Percentiles rank a stretch among this genome's conserved stretches.
These are phyloP conservation scores for Mesaphorura yosii DNA, from an alignment of 1,140 invertebrate species.

Conservation along the genomic window DNA sequence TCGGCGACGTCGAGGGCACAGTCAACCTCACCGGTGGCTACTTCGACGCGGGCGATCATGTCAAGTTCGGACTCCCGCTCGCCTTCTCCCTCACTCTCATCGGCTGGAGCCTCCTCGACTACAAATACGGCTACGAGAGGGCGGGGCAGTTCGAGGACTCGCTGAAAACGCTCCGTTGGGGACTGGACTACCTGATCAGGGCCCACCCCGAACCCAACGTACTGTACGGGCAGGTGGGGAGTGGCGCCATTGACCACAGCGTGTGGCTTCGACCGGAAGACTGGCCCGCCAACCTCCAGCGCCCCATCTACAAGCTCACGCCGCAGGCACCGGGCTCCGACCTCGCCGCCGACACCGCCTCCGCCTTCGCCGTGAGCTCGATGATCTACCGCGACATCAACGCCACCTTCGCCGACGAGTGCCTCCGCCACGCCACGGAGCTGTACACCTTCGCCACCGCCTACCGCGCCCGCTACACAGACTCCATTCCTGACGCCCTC, in stretches of 20 bases:
- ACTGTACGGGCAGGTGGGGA: conserved; percentile 32
- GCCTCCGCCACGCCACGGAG: conserved; percentile 34
- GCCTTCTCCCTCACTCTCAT: conserved; percentile 35
- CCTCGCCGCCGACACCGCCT: conserved; percentile 37
- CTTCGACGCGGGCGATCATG: conserved; percentile 39
- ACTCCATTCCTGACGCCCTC: conserved; percentile 34
- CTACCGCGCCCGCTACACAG: conserved; percentile 36
- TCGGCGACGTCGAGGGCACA: conserved; percentile 34
- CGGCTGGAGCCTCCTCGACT: conserved; percentile 38
- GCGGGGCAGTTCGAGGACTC: conserved; percentile 33
- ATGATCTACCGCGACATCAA: conserved; percentile 33
- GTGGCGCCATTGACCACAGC: conserved; percentile 30
- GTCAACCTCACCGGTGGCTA: conserved; percentile 39
- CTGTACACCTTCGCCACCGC: conserved; percentile 38
- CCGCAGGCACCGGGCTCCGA: conserved; percentile 35
- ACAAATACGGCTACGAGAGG: conserved; percentile 30
- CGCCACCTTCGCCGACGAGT: conserved; percentile 30
- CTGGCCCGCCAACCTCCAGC: conserved; percentile 33
- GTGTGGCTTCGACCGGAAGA: conserved; percentile 36
- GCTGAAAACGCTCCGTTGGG: conserved; percentile 35
- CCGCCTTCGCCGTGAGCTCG: conserved; percentile 38
- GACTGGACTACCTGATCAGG: conserved; percentile 38
- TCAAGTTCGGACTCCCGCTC: conserved; percentile 41
- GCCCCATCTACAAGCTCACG: conserved; percentile 36
- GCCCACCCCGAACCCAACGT: conserved; percentile 8